Conservation (phyloP, 2,797 vertebrate genomes). For the Rhabdophis nuchalis region DNA sequence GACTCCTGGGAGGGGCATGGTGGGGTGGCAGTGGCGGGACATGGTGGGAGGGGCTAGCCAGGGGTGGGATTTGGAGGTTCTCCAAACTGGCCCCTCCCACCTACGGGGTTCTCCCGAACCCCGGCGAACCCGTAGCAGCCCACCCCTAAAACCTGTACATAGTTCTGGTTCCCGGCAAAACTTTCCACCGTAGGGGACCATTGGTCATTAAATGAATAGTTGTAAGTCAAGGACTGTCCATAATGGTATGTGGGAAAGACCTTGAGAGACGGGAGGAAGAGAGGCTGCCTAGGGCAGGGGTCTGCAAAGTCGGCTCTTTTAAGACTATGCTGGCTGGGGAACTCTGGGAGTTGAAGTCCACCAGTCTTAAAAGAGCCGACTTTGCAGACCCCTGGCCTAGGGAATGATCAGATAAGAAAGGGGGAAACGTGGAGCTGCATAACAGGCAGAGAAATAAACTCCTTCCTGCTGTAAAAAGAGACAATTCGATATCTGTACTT, state of each 20-base stretch:
- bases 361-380: too few relatives aligned
- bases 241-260: background rate
- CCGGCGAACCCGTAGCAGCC: too few relatives aligned
- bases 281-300: background rate
- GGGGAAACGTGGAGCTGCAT: background rate
- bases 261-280: background rate
- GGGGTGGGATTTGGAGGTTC: too few relatives aligned
- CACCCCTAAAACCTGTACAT: background rate
- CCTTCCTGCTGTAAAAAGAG: background rate
- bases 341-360: too few relatives aligned
- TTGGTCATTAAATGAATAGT: background rate
- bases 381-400: too few relatives aligned
- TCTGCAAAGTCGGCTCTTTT: too few relatives aligned
- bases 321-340: too few relatives aligned
- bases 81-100: too few relatives aligned
- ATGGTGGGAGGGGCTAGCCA: too few relatives aligned
- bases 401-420: background rate
- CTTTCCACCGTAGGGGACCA: background rate
- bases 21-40: too few relatives aligned
- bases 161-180: background rate
- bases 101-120: too few relatives aligned
- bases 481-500: background rate
- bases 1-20: too few relatives aligned
- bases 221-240: background rate
- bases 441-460: background rate